phyloP scores from a whole-genome alignment of 2,113 vertebrate genomes.

The Perca flavescens region DNA sequence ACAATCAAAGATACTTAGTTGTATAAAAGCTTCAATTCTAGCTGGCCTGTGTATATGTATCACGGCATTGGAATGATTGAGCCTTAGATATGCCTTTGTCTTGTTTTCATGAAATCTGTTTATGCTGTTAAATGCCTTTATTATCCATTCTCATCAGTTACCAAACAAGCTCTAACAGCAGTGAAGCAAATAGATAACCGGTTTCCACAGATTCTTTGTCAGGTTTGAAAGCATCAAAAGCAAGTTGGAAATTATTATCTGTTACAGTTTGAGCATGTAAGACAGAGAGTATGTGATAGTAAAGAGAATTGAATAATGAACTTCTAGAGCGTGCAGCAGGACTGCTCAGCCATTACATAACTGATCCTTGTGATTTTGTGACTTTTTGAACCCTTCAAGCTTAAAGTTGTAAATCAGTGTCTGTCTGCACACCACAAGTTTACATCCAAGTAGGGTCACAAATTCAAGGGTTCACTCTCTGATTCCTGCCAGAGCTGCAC shows the following conservation, averaged over 20 bases:
- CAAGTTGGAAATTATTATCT: neutral
- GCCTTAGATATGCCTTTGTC: neutral
- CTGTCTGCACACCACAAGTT: neutral
- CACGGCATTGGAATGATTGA: neutral
- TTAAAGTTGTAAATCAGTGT: neutral
- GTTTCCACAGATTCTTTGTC: neutral
- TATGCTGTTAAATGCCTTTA: neutral
- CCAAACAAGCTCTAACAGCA: neutral
- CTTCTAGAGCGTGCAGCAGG: neutral
- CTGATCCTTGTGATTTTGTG: neutral
- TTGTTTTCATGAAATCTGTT: constrained; percentile 3
- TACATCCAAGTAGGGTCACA: neutral
- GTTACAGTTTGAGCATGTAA: neutral
- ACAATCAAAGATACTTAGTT: neutral
- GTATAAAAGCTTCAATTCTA: neutral
- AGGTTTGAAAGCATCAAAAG: neutral
- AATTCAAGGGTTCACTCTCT: neutral
- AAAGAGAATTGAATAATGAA: neutral
- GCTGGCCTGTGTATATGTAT: neutral
- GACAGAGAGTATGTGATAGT: neutral
- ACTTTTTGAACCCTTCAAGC: neutral
- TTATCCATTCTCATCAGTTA: constrained; percentile 11
- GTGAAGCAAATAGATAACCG: neutral
- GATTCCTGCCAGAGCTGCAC: too few species aligned
- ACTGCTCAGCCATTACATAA: neutral